Evolutionary conservation across 2,888 invertebrate genomes (phyloP).

Genomic region (Ctena decussata): DNA sequence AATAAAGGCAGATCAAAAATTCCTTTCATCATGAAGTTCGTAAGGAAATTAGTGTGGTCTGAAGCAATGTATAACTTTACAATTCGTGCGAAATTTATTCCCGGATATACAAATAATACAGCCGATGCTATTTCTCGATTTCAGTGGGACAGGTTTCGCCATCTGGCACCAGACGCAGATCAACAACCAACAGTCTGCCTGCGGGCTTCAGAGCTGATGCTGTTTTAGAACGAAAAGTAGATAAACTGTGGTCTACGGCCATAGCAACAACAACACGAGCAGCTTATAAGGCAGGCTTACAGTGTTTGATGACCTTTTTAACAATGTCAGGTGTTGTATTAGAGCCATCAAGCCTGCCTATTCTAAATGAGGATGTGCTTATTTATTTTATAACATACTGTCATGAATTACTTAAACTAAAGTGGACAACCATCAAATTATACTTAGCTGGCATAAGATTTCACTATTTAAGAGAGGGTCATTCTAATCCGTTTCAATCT

Average conservation of each 20-base stretch:
- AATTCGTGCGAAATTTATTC: slow-evolving; percentile 6
- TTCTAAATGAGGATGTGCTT: neutral
- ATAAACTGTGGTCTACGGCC: neutral
- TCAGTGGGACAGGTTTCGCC: slow-evolving; percentile 11
- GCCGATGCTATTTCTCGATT: slow-evolving; percentile 15
- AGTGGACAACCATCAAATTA: slow-evolving; percentile 16
- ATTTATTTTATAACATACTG: slow-evolving; percentile 19
- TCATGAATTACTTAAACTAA: neutral
- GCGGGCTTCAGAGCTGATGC: neutral
- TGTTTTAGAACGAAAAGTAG: neutral
- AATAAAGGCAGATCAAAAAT: slow-evolving; percentile 24
- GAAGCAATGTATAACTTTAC: slow-evolving; percentile 23
- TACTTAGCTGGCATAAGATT: slow-evolving; percentile 19
- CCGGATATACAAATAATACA: neutral
- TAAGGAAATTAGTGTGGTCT: slow-evolving; percentile 12
- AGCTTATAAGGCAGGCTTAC: neutral
- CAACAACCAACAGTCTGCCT: neutral
- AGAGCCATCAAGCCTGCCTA: neutral
- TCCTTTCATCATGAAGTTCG: slow-evolving; percentile 31
- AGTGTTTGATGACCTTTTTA: neutral
- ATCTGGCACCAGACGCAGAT: neutral
- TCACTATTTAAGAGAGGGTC: slow-evolving; percentile 2
- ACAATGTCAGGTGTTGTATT: neutral
- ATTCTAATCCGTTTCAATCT: neutral
- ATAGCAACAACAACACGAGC: neutral